phyloP scores from a whole-genome alignment of 2,797 vertebrate species.

The Anas georgica region DNA sequence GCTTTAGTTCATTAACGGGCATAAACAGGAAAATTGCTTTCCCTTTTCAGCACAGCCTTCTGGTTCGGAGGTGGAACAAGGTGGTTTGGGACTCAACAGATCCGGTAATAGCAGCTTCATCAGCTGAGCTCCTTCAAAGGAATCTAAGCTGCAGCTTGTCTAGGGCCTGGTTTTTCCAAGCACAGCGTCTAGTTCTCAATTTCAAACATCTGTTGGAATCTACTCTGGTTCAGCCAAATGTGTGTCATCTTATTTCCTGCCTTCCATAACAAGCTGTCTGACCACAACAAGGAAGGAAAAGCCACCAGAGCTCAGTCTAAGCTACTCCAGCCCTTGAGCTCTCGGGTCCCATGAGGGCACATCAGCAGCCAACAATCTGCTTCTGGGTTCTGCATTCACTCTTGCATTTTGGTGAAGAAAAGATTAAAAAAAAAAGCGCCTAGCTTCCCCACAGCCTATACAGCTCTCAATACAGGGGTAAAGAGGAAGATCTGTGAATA shows the following conservation, averaged over 20 bases:
- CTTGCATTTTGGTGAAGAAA: not conserved
- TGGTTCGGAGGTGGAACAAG: not conserved
- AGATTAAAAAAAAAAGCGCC: not conserved
- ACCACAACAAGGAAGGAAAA: not conserved
- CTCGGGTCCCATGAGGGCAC: accelerated
- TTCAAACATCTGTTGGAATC: not conserved
- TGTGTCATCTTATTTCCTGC: accelerated
- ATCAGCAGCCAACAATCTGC: not conserved
- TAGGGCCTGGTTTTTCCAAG: not conserved
- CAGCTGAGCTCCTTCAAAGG: not conserved
- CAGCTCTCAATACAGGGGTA: not conserved
- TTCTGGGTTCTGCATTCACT: not conserved
- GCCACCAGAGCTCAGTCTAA: not conserved
- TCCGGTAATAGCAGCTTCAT: accelerated
- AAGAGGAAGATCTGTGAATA: not conserved
- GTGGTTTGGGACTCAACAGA: not conserved
- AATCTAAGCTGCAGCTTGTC: not conserved
- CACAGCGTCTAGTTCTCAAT: not conserved
- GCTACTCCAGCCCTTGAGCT: not conserved
- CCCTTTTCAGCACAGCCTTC: not conserved
- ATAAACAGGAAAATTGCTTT: not conserved
- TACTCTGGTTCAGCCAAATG: not conserved
- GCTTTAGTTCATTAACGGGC: not conserved
- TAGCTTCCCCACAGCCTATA: not conserved
- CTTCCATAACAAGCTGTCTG: not conserved